A percentile compares a stretch with the other conserved stretches of the same genome.
Conservation (phyloP, 2,888 invertebrate genomes). For the Acrocyrtus sp. region DNA sequence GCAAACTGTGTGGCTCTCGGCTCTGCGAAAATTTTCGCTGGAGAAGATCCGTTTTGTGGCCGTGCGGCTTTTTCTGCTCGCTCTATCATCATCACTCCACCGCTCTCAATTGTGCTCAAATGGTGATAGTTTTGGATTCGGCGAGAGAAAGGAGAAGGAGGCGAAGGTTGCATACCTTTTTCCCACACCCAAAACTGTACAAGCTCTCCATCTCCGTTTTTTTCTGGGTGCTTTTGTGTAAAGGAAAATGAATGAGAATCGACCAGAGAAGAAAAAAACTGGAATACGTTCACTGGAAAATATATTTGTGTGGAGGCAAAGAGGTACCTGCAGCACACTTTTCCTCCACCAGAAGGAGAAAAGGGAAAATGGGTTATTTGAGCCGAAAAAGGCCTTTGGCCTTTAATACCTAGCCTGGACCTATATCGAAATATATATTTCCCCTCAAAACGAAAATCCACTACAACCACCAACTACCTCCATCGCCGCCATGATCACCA, state of each 20-base stretch:
- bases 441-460: neutral
- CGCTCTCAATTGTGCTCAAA: neutral
- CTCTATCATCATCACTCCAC: constrained; percentile 15
- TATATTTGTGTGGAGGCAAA: neutral
- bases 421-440: too few relatives aligned
- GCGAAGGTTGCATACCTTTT: neutral
- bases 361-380: constrained; percentile 17
- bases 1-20: constrained; percentile 2
- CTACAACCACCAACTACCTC: neutral
- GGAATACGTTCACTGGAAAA: neutral
- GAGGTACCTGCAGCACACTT: too few relatives aligned
- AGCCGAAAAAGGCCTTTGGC: constrained; percentile 30
- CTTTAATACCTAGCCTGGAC: constrained; percentile 2
- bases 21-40: constrained; percentile 10
- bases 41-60: constrained; percentile 25
- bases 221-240: neutral
- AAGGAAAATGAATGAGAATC: constrained; percentile 16
- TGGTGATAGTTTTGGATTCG: neutral
- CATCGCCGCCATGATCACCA: neutral
- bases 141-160: constrained; percentile 1
- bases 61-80: constrained; percentile 28
- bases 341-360: neutral
- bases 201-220: too few relatives aligned
- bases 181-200: too few relatives aligned
- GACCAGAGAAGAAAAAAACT: constrained; percentile 9